phyloP scores from a whole-genome alignment of 2,113 vertebrate species.

The Orcinus orca region DNA sequence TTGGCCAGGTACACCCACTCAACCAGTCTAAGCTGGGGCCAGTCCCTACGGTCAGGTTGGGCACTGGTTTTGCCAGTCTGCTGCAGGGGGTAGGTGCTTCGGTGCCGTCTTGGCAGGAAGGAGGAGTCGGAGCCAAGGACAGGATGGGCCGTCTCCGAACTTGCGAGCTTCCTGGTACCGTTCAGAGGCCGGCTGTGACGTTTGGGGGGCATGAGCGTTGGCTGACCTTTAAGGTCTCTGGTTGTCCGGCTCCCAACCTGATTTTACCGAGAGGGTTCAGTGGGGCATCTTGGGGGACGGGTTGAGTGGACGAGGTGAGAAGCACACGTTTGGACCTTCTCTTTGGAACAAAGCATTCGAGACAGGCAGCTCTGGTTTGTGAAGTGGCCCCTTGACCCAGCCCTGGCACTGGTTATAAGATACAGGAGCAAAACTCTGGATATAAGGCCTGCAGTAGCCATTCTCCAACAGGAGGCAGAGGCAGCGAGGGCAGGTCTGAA shows the following conservation, averaged over 20 bases:
- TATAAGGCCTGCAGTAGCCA: neutral
- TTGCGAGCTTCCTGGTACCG: slow-evolving; percentile 21
- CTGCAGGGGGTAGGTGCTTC: neutral
- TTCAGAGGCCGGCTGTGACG: neutral
- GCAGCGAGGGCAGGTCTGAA: neutral
- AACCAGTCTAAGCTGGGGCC: slow-evolving; percentile 51
- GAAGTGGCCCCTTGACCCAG: neutral
- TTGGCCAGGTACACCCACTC: slow-evolving; percentile 59
- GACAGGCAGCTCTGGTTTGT: neutral
- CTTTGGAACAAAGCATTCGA: neutral
- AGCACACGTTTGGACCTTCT: neutral
- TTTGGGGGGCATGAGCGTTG: neutral
- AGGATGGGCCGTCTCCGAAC: neutral
- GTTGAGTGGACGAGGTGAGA: neutral
- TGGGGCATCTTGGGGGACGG: neutral
- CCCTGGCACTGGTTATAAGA: neutral
- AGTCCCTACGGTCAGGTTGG: neutral
- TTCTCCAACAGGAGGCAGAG: neutral
- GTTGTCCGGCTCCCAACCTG: neutral
- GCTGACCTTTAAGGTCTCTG: slow-evolving; percentile 6
- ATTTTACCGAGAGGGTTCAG: neutral
- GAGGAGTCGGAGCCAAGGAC: neutral
- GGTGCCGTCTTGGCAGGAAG: slow-evolving; percentile 60
- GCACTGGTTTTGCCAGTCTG: slow-evolving; percentile 61
- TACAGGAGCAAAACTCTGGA: neutral